Conservation (phyloP, 2,797 vertebrate species). For the Cossypha heuglini region DNA sequence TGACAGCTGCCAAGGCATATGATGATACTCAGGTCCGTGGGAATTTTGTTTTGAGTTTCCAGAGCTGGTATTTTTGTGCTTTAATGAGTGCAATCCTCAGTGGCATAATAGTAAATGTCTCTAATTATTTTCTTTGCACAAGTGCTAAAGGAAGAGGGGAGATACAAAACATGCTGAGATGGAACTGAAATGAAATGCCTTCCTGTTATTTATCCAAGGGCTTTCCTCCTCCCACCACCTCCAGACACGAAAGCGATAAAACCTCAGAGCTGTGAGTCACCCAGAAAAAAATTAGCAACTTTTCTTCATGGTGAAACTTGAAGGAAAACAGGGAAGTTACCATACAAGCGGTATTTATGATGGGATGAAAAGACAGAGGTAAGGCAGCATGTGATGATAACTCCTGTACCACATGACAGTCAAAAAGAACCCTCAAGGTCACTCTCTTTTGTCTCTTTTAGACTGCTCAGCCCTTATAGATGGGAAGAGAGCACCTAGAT, state of each 20-base stretch:
- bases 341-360: background rate
- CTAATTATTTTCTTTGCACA: background rate
- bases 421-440: background rate
- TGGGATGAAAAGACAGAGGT: background rate
- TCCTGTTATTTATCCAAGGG: background rate
- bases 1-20: background rate
- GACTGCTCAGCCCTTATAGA: background rate
- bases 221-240: constrained; percentile 34
- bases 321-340: constrained; percentile 18
- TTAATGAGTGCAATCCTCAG: background rate
- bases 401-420: background rate
- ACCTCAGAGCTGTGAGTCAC: constrained; percentile 8
- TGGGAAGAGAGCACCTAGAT: background rate
- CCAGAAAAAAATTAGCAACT: background rate
- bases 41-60: background rate
- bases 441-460: background rate
- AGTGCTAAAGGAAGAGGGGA: background rate
- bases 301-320: background rate
- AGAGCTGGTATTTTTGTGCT: background rate
- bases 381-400: background rate
- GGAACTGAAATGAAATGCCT: constrained; percentile 6
- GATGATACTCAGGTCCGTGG: background rate
- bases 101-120: background rate
- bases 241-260: constrained; percentile 10
- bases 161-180: background rate